Conservation (phyloP, 2,113 vertebrate genomes). For the Nycticebus coucang region DNA sequence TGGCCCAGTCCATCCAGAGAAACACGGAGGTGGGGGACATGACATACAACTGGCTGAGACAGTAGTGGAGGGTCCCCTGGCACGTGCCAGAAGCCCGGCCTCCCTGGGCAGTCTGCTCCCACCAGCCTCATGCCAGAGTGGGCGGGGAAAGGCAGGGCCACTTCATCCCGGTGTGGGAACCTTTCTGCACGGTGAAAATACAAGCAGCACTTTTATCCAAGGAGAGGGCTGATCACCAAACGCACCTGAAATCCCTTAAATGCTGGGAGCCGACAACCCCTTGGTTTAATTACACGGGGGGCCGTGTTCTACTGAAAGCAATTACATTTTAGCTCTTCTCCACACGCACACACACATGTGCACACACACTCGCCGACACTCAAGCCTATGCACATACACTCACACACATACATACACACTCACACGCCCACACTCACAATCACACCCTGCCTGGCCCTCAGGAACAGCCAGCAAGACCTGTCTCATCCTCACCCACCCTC, state of each 20-base stretch:
- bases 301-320: constrained; percentile 78
- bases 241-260: constrained; percentile 78
- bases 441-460: rapidly evolving
- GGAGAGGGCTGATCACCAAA: constrained; percentile 48
- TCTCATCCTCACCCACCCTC: neutral
- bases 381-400: neutral
- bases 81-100: neutral
- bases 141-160: neutral
- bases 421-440: rapidly evolving
- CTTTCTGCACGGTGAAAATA: neutral
- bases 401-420: neutral
- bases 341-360: rapidly evolving
- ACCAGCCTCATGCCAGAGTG: neutral
- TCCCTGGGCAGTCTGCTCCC: neutral
- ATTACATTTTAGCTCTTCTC: constrained; percentile 67
- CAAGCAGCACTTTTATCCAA: constrained; percentile 56
- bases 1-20: rapidly evolving
- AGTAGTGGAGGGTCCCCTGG: neutral
- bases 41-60: constrained; percentile 18
- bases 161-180: neutral
- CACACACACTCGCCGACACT: rapidly evolving
- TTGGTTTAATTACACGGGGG: constrained; percentile 72
- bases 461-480: rapidly evolving
- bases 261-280: constrained; percentile 53
- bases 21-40: neutral